A percentile compares a stretch with the other conserved stretches of the same genome.
Conservation (phyloP, 2,797 vertebrate genomes). For the Chiroxiphia lanceolata region DNA sequence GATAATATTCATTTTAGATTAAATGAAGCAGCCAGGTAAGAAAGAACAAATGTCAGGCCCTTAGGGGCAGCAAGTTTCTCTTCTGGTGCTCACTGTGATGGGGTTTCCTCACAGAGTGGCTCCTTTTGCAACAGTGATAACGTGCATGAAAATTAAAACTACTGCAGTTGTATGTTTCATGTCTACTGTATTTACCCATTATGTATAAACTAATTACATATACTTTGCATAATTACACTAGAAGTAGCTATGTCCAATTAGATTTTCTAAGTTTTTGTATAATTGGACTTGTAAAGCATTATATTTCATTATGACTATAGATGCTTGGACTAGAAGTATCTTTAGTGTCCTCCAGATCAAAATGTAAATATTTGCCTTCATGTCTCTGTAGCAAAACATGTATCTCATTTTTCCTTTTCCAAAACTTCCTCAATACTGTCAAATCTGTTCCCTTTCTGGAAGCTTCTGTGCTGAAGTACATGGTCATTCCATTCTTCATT, state of each 20-base stretch:
- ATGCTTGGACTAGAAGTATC: neutral
- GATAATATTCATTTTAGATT: neutral
- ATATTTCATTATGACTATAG: neutral
- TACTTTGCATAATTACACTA: neutral
- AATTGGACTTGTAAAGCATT: neutral
- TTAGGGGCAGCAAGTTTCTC: neutral
- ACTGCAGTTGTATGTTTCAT: neutral
- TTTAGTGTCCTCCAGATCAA: neutral
- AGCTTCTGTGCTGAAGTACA: neutral
- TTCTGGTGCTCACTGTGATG: neutral
- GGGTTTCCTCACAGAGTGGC: neutral
- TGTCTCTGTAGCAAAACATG: neutral
- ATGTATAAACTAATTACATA: rapidly evolving
- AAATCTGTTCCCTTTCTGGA: neutral
- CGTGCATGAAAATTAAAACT: neutral
- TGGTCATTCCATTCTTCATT: neutral
- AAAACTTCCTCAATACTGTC: neutral
- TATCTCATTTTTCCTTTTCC: neutral
- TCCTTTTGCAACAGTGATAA: neutral
- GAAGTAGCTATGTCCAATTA: neutral
- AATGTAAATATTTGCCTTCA: neutral
- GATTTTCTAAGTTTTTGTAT: neutral
- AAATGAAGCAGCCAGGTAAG: neutral
- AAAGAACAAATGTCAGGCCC: neutral
- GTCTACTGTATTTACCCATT: neutral